Evolutionary conservation across 2,888 invertebrate species (phyloP).

Genomic region (Spodoptera picta): DNA sequence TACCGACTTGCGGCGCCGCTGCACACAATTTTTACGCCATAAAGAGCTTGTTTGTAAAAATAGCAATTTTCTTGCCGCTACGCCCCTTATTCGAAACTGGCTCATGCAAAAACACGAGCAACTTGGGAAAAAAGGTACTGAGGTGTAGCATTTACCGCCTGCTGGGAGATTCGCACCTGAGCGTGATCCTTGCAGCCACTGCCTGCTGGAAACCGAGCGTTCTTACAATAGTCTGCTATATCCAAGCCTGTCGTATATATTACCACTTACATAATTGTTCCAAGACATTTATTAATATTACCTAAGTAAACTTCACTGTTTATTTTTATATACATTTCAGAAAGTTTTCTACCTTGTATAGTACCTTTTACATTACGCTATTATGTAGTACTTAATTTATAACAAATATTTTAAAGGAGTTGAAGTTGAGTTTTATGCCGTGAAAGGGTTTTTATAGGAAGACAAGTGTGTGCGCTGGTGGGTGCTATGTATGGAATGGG

Average conservation of each 20-base stretch:
- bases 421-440: conserved; percentile 61
- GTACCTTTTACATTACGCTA: no score
- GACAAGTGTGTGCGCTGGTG: conserved; percentile 58
- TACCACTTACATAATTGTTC: conserved; percentile 52
- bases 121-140: conserved; percentile 67
- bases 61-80: conserved; percentile 77
- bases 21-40: conserved; percentile 73
- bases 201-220: conserved; percentile 31
- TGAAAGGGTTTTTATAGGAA: conserved; percentile 67
- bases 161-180: conserved; percentile 69
- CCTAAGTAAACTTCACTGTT: no score
- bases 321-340: no score
- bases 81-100: conserved; percentile 72
- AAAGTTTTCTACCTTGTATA: no score
- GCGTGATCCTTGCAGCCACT: conserved; percentile 58
- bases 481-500: conserved; percentile 68
- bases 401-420: neutral
- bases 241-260: conserved; percentile 55
- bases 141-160: conserved; percentile 68
- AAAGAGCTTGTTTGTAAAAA: conserved; percentile 80
- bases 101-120: conserved; percentile 71
- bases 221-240: conserved; percentile 47
- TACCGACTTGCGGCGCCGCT: conserved; percentile 71
- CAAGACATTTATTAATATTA: conserved; percentile 18
- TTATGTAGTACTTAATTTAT: no score